A percentile compares a stretch with the other conserved stretches of the same genome.
Conservation (phyloP, 2,888 invertebrate genomes). For the Eristalinus sepulchralis region DNA sequence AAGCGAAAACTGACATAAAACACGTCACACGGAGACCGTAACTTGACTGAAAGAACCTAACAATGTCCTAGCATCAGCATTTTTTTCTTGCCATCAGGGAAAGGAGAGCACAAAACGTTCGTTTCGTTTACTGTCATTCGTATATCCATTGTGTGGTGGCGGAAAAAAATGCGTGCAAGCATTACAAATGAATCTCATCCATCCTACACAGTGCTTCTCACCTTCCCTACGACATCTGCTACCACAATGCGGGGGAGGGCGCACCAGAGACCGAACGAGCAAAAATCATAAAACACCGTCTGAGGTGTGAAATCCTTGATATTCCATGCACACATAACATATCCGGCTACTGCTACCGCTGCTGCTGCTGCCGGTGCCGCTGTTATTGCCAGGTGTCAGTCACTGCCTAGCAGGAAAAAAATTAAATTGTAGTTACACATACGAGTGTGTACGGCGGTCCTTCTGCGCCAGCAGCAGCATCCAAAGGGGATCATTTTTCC, state of each 20-base stretch:
- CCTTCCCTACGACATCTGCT: neutral
- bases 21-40: slow-evolving; percentile 2
- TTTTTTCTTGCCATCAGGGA: neutral
- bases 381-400: slow-evolving; percentile 70
- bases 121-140: slow-evolving; percentile 37
- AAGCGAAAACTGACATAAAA: slow-evolving; percentile 25
- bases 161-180: slow-evolving; percentile 67
- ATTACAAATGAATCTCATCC: slow-evolving; percentile 69
- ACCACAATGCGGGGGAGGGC: neutral
- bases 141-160: slow-evolving; percentile 34
- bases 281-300: slow-evolving; percentile 52
- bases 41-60: slow-evolving; percentile 4
- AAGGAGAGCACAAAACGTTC: slow-evolving; percentile 65
- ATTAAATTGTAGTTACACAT: slow-evolving; percentile 49
- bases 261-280: neutral
- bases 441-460: neutral
- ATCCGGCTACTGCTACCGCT: slow-evolving; percentile 55
- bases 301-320: slow-evolving; percentile 69
- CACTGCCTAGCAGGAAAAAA: slow-evolving; percentile 26
- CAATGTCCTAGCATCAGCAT: slow-evolving; percentile 52
- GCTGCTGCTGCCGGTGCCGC: slow-evolving; percentile 41
- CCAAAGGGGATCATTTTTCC: slow-evolving; percentile 63
- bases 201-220: slow-evolving; percentile 16
- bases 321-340: slow-evolving; percentile 69
- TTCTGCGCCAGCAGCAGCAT: slow-evolving; percentile 42